A percentile compares a stretch with the other conserved stretches of the same genome.
Evolutionary conservation across 2,113 vertebrate species (phyloP).

Genomic region (Pycnonotus jocosus): DNA sequence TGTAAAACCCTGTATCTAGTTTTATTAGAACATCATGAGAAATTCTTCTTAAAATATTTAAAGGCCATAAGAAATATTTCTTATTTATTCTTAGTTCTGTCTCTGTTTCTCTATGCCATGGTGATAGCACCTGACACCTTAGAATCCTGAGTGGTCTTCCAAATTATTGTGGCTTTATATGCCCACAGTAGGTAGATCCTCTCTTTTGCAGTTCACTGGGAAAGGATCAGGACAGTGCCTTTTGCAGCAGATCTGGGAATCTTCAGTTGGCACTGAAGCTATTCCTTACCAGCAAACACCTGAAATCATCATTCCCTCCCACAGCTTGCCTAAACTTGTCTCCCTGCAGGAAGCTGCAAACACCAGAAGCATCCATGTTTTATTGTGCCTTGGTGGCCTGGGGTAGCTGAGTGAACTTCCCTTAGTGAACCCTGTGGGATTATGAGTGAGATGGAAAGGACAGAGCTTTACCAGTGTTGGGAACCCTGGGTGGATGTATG

Average conservation of each 20-base stretch:
- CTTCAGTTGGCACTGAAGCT: background rate
- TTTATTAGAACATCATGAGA: background rate
- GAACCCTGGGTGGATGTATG: background rate
- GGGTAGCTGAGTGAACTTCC: background rate
- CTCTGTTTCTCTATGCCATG: background rate
- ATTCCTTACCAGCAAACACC: background rate
- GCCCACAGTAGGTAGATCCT: background rate
- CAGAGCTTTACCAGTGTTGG: background rate
- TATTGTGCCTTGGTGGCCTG: background rate
- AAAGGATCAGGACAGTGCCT: background rate
- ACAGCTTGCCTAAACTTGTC: background rate
- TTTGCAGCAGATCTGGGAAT: background rate
- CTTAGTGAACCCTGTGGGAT: background rate
- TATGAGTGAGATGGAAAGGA: background rate
- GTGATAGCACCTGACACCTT: background rate
- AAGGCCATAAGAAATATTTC: background rate
- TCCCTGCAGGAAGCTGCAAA: background rate
- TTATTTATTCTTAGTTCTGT: background rate
- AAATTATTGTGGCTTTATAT: background rate
- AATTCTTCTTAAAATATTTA: background rate
- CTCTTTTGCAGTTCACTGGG: background rate
- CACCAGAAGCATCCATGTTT: background rate
- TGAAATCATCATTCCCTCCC: background rate
- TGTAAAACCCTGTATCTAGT: background rate
- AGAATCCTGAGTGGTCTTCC: background rate